Conservation (phyloP, 2,113 vertebrate genomes). For the Mormyrus lacerda region DNA sequence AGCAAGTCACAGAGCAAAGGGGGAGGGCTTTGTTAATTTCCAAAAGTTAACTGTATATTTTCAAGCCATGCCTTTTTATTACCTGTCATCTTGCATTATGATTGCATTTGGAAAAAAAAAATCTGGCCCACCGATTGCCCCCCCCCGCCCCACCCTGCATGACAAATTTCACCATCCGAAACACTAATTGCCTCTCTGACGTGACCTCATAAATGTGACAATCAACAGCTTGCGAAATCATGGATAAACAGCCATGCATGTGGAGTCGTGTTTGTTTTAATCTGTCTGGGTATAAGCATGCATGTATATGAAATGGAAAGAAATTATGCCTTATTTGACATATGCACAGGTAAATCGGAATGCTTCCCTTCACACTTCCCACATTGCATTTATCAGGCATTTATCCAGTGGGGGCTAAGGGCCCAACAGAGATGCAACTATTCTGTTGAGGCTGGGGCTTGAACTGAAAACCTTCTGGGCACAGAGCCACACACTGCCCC, state of each 20-base stretch:
- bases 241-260: background rate
- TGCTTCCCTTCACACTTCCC: background rate
- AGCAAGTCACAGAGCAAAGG: background rate
- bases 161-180: background rate
- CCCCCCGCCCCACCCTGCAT: background rate
- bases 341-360: background rate
- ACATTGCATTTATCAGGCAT: background rate
- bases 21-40: background rate
- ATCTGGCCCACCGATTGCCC: background rate
- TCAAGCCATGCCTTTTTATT: background rate
- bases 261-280: background rate
- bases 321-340: background rate
- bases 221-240: background rate
- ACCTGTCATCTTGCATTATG: background rate
- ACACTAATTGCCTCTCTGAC: background rate
- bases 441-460: background rate
- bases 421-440: background rate
- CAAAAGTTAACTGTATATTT: background rate
- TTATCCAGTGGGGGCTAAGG: background rate
- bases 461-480: background rate
- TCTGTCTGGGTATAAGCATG: background rate
- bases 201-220: slow-evolving; percentile 10
- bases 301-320: background rate
- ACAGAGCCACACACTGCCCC: background rate
- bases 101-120: background rate